Base-by-base conservation (phyloP, 2,888 invertebrate genomes). In the Galerucella calmariensis region DNA sequence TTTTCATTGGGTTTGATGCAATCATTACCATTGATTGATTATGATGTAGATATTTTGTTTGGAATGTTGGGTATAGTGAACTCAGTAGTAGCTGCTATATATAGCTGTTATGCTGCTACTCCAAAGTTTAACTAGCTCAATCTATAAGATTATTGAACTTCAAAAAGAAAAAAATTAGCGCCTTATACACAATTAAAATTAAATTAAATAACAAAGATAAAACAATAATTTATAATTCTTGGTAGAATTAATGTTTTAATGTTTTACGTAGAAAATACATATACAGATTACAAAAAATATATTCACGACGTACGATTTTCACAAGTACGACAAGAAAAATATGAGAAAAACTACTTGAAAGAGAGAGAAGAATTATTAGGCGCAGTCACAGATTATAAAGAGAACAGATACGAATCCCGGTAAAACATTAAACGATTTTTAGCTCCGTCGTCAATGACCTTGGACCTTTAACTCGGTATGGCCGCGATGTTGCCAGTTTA, bases 11-110 rank as follows among this genome's bases (percentile, higher is more conserved):
- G 62, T 69, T 72, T 72, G 72, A 72, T 72, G 72, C 72, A 72
- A 72, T 72, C 72, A 66, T 72, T 72, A 72, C 51, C 66, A 56
- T 66, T 72, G 72, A 72, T 72, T 72, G 72, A 72, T 71, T 72
- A 72, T 66, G 72, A 72, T 72, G 72, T 66, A 66, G 72, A 72
- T 72, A 72, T 72, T 66, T 72, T n/a, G 66, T 59, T 72, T 66
- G 72, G 66, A 72, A 72, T 66, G 72, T 58, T 14, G 59, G 46
- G 66, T 72, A 67, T 72, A 66, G 66, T 72, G 72, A 72, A 72
- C 72, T 56, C 72, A 44, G 46, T 67, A 72, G 66, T 66, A 67
- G 46, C 53, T 62, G 56, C 56, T 71, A 66, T 72, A 66, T 66
- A 59, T 59, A 72, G 16, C 46, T 72, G 67, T 67, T 67, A 59